Evolutionary conservation across 2,113 vertebrate genomes (phyloP).

Genomic region (Danionella cerebrum): DNA sequence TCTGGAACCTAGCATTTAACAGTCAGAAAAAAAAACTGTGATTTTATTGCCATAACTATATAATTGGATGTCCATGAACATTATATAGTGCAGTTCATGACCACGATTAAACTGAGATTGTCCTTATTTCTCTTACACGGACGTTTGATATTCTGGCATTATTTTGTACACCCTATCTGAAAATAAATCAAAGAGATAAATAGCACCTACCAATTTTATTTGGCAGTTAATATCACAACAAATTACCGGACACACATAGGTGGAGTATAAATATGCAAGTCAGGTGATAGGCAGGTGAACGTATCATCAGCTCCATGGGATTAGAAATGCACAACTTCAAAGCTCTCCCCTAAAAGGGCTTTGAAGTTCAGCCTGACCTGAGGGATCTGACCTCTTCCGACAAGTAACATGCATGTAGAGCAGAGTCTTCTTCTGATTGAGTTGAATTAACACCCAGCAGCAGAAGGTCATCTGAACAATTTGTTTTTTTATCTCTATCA

Average conservation of each 20-base stretch:
- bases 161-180: no score
- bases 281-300: slow-evolving; percentile 20
- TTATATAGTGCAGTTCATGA: no score
- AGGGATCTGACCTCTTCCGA: neutral
- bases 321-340: slow-evolving; percentile 10
- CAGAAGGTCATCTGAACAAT: neutral
- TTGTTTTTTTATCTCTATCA: neutral
- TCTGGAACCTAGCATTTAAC: no score
- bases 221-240: no score
- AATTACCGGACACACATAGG: neutral
- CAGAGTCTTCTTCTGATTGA: neutral
- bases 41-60: no score
- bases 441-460: neutral
- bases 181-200: no score
- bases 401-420: neutral
- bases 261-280: neutral
- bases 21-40: no score
- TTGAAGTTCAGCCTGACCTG: slow-evolving; percentile 19
- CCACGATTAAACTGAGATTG: no score
- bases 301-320: slow-evolving; percentile 34
- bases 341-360: slow-evolving; percentile 5
- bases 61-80: no score
- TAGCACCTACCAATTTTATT: no score
- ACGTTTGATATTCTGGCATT: no score
- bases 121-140: no score